Base-by-base conservation (phyloP, 2,888 invertebrate genomes). In the Pachydiplax longipennis region DNA sequence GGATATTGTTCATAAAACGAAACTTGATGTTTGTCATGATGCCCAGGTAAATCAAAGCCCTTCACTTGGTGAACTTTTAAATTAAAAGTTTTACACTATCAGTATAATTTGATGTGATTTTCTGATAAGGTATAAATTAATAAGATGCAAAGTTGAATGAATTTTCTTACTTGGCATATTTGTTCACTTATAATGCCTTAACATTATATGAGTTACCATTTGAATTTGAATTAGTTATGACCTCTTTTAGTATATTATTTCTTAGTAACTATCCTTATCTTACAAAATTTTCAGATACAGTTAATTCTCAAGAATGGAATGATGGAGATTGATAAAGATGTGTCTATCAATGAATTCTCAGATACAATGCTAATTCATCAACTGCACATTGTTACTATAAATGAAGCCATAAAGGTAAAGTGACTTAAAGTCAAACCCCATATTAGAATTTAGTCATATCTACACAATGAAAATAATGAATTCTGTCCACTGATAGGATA, bases 261-360 rank as follows among this genome's bases (percentile, higher is more conserved):
- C 25, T 65, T 10, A 65, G 65, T n/a, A 65, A 65, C 25, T 4
- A 65, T 65, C 13, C 31, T 25, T 31, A 73, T 12, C 10, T 31
- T 18, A 31, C 18, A 83, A 15, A 10, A 61, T 40, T 22, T 87
- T 65, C 61, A 93, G 92, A 91, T 96, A 0, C 96, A 97, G 94
- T 90, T 97, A 91, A 96, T 97, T 3, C 92, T 97, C 80, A 96
- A 96, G 65, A 95, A 96, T 93, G 97, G 97, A 0, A 96, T 96
- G 92, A 96, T 97, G 10, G 97, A 97, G 93, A 94, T 97, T 0
- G 92, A 94, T 0, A 94, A 95, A 0, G 94, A 94, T 0, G 96
- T 96, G 0, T 94, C 95, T 65, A 93, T 95, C 12, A 93, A 94
- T 0, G 96, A 97, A 93, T 96, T 96, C 91, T 93, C 95, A 0